Evolutionary conservation across 2,797 vertebrate genomes (phyloP), one percentile per base, ranked within the genome.

Genomic region (Spinus olivaceus): DNA sequence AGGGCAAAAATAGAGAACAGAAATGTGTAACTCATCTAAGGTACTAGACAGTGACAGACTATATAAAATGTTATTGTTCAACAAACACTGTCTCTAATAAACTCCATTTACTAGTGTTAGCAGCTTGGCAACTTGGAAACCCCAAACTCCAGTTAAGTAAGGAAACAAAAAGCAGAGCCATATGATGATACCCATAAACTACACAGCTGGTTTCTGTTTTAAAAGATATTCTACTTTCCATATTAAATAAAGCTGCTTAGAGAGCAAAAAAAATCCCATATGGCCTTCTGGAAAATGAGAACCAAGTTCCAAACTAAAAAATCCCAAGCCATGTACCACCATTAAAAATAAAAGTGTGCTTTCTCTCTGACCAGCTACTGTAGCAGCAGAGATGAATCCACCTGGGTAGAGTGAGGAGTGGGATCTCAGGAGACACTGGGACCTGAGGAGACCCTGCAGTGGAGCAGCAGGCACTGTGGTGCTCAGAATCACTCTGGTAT

Each of bases 51-150:
- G 83, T 95, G 95, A 95, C 95, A 95, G 77, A 86, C 94, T 96
- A 90, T 89, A 94, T 96, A 95, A 97, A 97, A 97, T 95, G 95
- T 96, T 95, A 96, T 90, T 88, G 92, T 96, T 96, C 92, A 95
- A 96, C 96, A 97, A 95, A 92, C 94, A 94, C 95, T 96, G 92
- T 94, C 90, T 84, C 94, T 92, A 97, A 94, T 96, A 97, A 97
- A 97, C 95, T 94, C 91, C 93, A 94, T 95, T 97, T 95, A 95
- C 88, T 93, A 83, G 80, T 89, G 92, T 97, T 95, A 94, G 93
- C 95, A 96, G 96, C 73, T 96, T 97, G 95, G 88, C 94, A 96
- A 77, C 95, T 94, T 97, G 90, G 95, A 97, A 97, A 90, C 73
- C 87, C 95, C 96, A 95, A 94, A 96, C 92, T 95, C 70, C 8